Base-by-base conservation (phyloP, 1,140 invertebrate genomes). In the Panulirus ornatus region DNA sequence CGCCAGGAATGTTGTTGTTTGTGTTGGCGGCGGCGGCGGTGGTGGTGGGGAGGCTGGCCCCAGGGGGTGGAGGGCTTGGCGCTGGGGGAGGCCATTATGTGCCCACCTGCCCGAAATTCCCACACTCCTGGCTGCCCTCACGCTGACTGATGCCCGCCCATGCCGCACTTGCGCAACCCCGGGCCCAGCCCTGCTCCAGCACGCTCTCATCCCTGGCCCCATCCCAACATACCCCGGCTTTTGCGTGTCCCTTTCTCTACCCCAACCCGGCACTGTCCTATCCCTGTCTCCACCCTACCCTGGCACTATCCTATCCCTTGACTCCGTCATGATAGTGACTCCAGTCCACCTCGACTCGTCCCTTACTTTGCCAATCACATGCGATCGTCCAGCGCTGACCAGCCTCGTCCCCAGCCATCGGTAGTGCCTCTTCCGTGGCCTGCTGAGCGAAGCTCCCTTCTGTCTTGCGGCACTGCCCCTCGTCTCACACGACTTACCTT, bases 61-160 rank as follows among this genome's bases (percentile, higher is more conserved):
- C n/a, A n/a, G n/a, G n/a, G n/a, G n/a, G n/a, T n/a, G n/a, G n/a
- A n/a, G n/a, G n/a, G n/a, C n/a, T n/a, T n/a, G 36, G 70, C 34
- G 30, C 22, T 66, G 27, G 70, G 75, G 44, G 75, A 34, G 71
- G 76, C 19, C 42, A 79, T 79, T 79, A 42, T 79, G 76, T 34
- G 27, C 58, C 51, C 79, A 83, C 79, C 58, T 83, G 51, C 58
- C 79, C 79, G 9, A 51, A 9, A 40, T 66, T 66, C 58, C 79
- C 79, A 63, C 79, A 63, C 79, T 34, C 30, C 78, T 6, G 58
- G 22, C 58, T 16, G n/a, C 54, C 11, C 54, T 22, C 58, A n/a
- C n/a, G n/a, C n/a, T n/a, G n/a, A n/a, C n/a, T n/a, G n/a, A n/a
- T n/a, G n/a, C n/a, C n/a, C n/a, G n/a, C n/a, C n/a, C n/a, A n/a